Evolutionary conservation across 35 echinoderm and acorn worm species (phyloP).

Genomic region (Apostichopus parvimensis): DNA sequence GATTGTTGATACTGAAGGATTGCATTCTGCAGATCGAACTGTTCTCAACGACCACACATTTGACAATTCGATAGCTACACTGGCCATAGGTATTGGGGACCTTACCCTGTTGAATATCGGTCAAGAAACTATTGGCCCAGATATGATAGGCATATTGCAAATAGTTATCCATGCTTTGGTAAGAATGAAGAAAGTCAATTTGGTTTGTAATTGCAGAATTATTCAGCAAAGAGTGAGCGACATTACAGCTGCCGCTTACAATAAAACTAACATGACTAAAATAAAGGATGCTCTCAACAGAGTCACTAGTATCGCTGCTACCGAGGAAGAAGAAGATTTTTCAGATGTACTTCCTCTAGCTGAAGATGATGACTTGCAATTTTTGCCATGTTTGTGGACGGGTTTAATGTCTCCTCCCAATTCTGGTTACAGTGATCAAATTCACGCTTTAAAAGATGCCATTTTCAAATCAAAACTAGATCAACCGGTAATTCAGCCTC

Average conservation of each 20-base stretch:
- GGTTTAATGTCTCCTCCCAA: too few species aligned
- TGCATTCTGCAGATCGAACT: conserved; percentile 14
- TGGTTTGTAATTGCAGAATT: too few species aligned
- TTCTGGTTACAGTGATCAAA: conserved; percentile 14
- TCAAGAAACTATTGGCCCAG: conserved; percentile 10
- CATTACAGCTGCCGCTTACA: neutral
- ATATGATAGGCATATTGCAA: conserved; percentile 39
- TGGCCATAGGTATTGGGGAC: neutral
- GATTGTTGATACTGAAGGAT: conserved; percentile 41
- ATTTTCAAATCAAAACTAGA: too few species aligned
- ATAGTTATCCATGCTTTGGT: neutral
- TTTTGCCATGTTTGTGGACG: too few species aligned
- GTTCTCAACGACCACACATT: neutral
- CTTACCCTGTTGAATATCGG: conserved; percentile 30
- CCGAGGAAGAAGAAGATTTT: too few species aligned
- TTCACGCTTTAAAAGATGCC: conserved; percentile 19
- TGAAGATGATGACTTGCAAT: too few species aligned
- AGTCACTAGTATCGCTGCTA: too few species aligned
- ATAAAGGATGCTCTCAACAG: too few species aligned
- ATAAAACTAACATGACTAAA: conserved; percentile 1
- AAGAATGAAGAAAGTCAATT: too few species aligned
- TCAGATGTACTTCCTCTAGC: too few species aligned
- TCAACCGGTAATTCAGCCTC: too few species aligned
- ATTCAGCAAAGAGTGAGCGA: too few species aligned
- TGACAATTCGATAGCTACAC: conserved; percentile 35